Evolutionary conservation across 2,888 invertebrate species (phyloP), one percentile per base, ranked within the genome.

Genomic region (Phengaris alcon): DNA sequence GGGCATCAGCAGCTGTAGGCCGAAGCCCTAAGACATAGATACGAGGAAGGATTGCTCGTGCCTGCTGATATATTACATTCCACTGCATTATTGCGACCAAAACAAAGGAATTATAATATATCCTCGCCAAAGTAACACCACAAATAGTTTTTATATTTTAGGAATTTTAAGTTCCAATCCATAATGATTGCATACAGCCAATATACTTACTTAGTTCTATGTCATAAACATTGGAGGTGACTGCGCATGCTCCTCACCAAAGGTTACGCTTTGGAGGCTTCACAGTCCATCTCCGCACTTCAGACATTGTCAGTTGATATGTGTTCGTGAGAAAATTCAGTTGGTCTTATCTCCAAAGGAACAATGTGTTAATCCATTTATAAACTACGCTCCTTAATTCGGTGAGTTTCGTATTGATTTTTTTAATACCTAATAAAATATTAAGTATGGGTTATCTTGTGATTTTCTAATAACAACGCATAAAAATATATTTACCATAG

Each of bases 191-290:
- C 70, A 35, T 64, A 59, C 59, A 69, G 22, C 46, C 4, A 9
- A 22, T 52, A 13, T 46, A 46, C 35, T 35, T 35, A 35, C 35
- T 35, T 35, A 35, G 35, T 35, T 35, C 35, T 35, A 35, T 35
- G 35, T 46, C 77, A 78, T 77, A 77, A 77, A 76, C 68, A 57
- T 59, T 22, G 35, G 57, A 52, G 68, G 52, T 46, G 52, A 73
- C 64, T 78, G 79, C 79, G 79, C 79, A 79, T 79, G 79, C 75
- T 74, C 74, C 64, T 68, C 74, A 46, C 76, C 74, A 74, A 59
- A 52, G 76, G 75, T 72, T 76, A 77, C 76, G 74, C 57, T 76
- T 76, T 57, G 54, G 64, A 74, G 78, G 78, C 73, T 78, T 77
- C 76, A 73, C 75, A 76, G 77, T 35, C 35, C 35, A 72, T 72